Conservation (phyloP, 2,888 invertebrate genomes). For the Sycophila texana region DNA sequence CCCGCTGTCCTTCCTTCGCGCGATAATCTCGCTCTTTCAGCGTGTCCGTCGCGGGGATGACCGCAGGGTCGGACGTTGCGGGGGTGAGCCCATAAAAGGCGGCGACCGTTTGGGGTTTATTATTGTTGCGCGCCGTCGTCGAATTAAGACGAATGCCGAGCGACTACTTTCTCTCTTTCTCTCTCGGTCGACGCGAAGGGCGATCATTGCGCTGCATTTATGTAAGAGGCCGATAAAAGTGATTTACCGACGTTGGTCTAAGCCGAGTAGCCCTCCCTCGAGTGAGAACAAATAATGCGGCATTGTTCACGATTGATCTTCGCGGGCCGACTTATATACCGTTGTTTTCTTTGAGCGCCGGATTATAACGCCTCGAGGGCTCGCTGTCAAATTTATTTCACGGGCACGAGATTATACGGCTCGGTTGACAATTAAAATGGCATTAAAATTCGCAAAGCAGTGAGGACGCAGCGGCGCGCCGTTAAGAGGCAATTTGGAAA, state of each 20-base stretch:
- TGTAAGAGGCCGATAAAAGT: constrained; percentile 57
- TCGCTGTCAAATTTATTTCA: neutral
- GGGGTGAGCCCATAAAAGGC: neutral
- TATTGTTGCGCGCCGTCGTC: constrained; percentile 10
- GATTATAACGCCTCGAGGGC: neutral
- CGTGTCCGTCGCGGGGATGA: constrained; percentile 12
- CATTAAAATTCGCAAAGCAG: constrained; percentile 7
- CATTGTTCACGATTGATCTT: neutral
- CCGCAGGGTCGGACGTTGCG: neutral
- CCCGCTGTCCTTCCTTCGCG: constrained; percentile 48
- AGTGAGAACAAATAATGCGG: constrained; percentile 16
- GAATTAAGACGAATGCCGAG: constrained; percentile 34
- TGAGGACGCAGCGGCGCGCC: neutral
- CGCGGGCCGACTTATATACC: neutral
- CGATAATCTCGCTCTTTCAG: constrained; percentile 68
- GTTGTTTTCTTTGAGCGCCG: neutral
- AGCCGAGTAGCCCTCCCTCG: neutral
- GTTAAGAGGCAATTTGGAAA: neutral
- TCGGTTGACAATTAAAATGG: constrained; percentile 3
- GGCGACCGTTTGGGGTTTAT: constrained; percentile 10
- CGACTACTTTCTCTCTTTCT: too few relatives aligned
- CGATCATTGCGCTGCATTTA: constrained; percentile 56
- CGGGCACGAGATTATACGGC: neutral
- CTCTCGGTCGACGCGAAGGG: constrained; percentile 55
- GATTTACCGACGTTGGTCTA: constrained; percentile 47